Evolutionary conservation across 1,140 invertebrate genomes (phyloP), one percentile per base, ranked within the genome.

Genomic region (Heliconius hewitsoni): DNA sequence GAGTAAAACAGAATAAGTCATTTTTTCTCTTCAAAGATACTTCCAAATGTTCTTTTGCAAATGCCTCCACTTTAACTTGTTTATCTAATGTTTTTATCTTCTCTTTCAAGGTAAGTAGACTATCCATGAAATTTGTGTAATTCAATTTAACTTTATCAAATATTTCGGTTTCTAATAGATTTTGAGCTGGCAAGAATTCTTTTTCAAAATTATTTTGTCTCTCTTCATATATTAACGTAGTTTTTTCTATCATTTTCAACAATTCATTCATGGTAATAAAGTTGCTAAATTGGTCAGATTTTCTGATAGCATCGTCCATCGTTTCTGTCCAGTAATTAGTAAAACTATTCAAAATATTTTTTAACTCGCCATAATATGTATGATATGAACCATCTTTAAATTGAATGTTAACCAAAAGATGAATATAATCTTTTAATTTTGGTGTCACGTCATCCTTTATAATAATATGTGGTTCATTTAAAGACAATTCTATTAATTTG

Each of bases 331-430:
- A 90, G 71, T 85, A 86, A 71, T 71, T 82, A 2, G 87, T 74
- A 77, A 92, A 92, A 74, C 85, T 88, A 23, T 80, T 84, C 0
- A 92, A 73, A 2, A 91, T 82, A 23, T 79, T 86, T 78, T 90
- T 92, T 30, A 92, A 76, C 60, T 89, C 83, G 1, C 88, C 86
- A 66, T 89, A 92, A 76, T 87, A 91, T 39, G 81, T 81, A n/a
- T 89, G 85, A 71, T 89, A 87, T 0, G 70, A 74, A 9, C 80
- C 86, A 60, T 88, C 86, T 19, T 83, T 76, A 27, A 86, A 89
- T 80, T 85, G 78, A 27, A 88, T 80, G 42, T 83, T 50, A 16
- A 78, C 27, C 18, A 91, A 78, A 4, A 85, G 71, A 60, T 78
- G 71, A 1, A 92, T 74, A 72, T 87, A 91, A 19, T 85, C 39